Conservation (phyloP, 1,140 invertebrate genomes). For the Drosophila watanabei region DNA sequence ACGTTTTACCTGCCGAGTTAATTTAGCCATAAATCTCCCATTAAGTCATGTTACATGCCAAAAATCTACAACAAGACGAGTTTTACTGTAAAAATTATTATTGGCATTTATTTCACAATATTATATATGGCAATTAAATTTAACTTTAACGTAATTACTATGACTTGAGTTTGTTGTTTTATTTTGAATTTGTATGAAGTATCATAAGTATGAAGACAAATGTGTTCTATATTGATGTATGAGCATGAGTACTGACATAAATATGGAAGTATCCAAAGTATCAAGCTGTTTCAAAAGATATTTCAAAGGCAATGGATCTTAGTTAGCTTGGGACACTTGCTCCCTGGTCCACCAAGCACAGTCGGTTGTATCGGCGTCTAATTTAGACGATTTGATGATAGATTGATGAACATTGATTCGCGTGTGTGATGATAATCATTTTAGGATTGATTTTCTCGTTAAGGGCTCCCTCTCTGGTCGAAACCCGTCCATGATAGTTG, state of each 20-base stretch:
- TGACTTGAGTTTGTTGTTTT: constrained; percentile 73
- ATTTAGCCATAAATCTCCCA: too few species aligned
- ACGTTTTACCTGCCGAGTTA: too few species aligned
- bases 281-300: constrained; percentile 33
- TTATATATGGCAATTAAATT: constrained; percentile 73
- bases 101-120: constrained; percentile 65
- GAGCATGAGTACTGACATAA: constrained; percentile 17
- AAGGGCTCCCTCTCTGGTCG: constrained; percentile 29
- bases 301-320: constrained; percentile 53
- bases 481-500: constrained; percentile 40
- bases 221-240: constrained; percentile 34
- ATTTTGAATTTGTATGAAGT: constrained; percentile 36
- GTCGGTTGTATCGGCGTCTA: constrained; percentile 69
- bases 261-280: constrained; percentile 33
- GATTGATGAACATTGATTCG: constrained; percentile 42
- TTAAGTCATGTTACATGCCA: not conserved
- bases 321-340: constrained; percentile 15
- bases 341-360: constrained; percentile 12
- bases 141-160: constrained; percentile 82
- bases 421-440: constrained; percentile 34
- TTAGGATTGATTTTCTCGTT: constrained; percentile 45
- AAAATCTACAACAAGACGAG: constrained; percentile 23
- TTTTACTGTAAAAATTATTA: constrained; percentile 75
- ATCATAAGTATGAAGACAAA: constrained; percentile 43
- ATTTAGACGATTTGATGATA: constrained; percentile 79